A percentile compares a stretch with the other conserved stretches of the same genome.
Conservation (phyloP, 2,888 invertebrate genomes). For the Nephrotoma flavescens region DNA sequence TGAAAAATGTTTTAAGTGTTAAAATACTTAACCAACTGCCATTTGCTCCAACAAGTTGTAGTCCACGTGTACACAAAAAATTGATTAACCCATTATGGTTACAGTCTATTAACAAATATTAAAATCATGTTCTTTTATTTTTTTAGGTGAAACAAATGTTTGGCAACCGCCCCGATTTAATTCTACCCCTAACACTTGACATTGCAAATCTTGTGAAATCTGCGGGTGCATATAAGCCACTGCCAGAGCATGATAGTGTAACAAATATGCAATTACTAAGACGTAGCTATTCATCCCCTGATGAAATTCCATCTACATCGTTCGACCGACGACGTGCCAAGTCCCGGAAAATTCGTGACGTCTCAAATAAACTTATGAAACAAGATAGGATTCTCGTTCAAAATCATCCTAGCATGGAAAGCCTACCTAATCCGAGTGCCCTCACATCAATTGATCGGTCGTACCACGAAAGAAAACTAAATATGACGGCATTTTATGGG, state of each 20-base stretch:
- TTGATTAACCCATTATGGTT: no score
- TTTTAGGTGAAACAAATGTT: constrained; percentile 43
- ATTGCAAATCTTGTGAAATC: constrained; percentile 40
- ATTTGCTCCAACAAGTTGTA: no score
- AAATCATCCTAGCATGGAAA: background rate
- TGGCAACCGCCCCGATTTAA: constrained; percentile 38
- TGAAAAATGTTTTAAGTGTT: no score
- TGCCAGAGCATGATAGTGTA: constrained; percentile 22
- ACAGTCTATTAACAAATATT: background rate
- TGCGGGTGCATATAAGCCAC: constrained; percentile 14
- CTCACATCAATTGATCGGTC: background rate
- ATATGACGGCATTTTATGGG: constrained; percentile 10
- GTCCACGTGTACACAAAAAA: no score
- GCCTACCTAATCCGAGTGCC: background rate
- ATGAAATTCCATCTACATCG: background rate
- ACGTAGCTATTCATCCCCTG: constrained; percentile 25
- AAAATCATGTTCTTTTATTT: background rate
- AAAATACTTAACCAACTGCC: no score
- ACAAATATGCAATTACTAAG: constrained; percentile 29
- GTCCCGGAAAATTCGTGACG: constrained; percentile 5
- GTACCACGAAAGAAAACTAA: constrained; percentile 11
- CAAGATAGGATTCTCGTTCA: background rate
- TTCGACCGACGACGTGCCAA: constrained; percentile 2
- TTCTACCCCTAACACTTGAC: constrained; percentile 48
- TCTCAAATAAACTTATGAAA: background rate